Evolutionary conservation across 1,140 invertebrate genomes (phyloP).

Genomic region (Drosophila nigromelanica): DNA sequence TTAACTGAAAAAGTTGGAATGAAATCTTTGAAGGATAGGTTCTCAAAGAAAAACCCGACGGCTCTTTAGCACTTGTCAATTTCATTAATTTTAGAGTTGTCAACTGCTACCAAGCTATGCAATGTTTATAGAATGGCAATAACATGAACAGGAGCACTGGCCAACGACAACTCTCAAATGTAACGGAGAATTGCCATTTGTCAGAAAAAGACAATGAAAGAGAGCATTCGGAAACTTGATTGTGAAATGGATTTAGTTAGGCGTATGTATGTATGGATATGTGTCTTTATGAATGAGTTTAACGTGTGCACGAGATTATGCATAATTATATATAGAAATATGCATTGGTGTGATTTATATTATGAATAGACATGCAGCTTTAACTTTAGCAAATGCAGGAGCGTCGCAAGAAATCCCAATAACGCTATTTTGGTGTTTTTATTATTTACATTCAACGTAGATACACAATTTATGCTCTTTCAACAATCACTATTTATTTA

Average conservation of each 20-base stretch:
- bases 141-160: too few relatives aligned
- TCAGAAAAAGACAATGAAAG: not conserved
- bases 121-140: not conserved
- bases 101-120: not conserved
- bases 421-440: too few relatives aligned
- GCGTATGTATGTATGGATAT: too few relatives aligned
- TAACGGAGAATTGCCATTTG: slow-evolving; percentile 40
- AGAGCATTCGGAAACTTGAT: not conserved
- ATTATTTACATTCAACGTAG: not conserved
- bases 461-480: not conserved
- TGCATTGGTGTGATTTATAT: not conserved
- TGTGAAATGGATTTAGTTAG: not conserved
- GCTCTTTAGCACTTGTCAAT: not conserved
- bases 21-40: not conserved
- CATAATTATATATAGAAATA: not conserved
- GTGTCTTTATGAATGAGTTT: not conserved
- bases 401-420: not conserved
- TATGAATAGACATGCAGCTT: not conserved
- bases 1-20: not conserved
- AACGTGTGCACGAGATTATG: not conserved
- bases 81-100: not conserved
- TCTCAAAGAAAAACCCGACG: too few relatives aligned
- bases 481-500: not conserved
- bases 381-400: not conserved
- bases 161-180: slow-evolving; percentile 24